phyloP scores from a whole-genome alignment of 1,140 invertebrate species.

The Odontomachus brunneus region DNA sequence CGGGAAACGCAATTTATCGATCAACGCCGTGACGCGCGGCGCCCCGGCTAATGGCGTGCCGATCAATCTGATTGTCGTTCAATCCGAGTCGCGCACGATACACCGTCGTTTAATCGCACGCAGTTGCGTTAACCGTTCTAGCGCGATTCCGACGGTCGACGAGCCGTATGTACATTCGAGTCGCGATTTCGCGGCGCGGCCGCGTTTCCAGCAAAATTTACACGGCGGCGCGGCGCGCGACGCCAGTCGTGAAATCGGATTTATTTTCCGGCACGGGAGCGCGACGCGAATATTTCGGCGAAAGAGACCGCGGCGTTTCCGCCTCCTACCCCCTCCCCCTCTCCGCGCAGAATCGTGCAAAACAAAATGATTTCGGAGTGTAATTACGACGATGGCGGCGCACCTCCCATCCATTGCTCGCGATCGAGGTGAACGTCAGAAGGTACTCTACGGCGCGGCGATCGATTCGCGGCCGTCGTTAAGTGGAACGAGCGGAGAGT shows the following conservation, averaged over 20 bases:
- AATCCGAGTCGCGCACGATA: conserved; percentile 51
- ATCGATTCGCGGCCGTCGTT: conserved; percentile 59
- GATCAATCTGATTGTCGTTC: conserved; percentile 49
- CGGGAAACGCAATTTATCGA: conserved; percentile 37
- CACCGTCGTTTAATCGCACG: conserved; percentile 55
- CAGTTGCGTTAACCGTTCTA: conserved; percentile 41
- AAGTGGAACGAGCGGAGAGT: conserved; percentile 62
- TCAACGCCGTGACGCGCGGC: background rate
- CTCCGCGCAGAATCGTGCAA: too few relatives aligned
- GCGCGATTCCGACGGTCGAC: conserved; percentile 22
- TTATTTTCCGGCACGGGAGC: background rate
- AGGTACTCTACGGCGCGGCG: conserved; percentile 1
- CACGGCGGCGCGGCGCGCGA: background rate
- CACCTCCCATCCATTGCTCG: too few relatives aligned
- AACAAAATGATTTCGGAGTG: conserved; percentile 10
- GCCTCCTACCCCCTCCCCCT: too few relatives aligned
- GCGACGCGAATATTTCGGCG: background rate
- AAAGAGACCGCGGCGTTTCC: too few relatives aligned
- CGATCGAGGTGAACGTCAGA: conserved; percentile 1
- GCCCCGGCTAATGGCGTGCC: conserved; percentile 20
- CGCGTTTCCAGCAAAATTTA: conserved; percentile 1
- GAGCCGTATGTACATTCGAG: conserved; percentile 4
- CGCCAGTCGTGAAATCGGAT: conserved; percentile 1
- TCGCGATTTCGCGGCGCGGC: conserved; percentile 12
- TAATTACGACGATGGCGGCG: conserved; percentile 4